These are phyloP conservation scores for Cistogaster globosa DNA, from an alignment of 2,888 invertebrate species.

Conservation along the genomic window DNA sequence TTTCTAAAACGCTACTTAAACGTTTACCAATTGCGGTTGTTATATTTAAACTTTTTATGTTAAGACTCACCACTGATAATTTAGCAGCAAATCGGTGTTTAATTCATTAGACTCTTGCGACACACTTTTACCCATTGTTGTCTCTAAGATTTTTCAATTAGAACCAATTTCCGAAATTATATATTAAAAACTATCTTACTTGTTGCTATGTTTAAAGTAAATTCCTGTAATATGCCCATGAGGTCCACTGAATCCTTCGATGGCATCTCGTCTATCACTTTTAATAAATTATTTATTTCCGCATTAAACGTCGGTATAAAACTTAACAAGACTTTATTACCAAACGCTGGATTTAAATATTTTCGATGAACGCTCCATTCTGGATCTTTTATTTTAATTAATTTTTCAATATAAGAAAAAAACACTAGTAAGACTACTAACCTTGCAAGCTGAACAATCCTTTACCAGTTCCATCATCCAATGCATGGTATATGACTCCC, in stretches of 20 bases:
- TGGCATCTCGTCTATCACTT: slow-evolving; percentile 71
- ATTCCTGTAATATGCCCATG: slow-evolving; percentile 76
- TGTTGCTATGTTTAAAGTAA: slow-evolving; percentile 78
- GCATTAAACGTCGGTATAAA: slow-evolving; percentile 79
- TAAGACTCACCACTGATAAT: slow-evolving; percentile 77
- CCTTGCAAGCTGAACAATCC: slow-evolving; percentile 79
- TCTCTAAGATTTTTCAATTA: slow-evolving; percentile 73
- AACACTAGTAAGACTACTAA: slow-evolving; percentile 48
- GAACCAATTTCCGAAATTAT: neutral
- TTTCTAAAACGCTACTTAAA: slow-evolving; percentile 77
- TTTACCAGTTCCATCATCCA: slow-evolving; percentile 78
- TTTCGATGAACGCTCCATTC: slow-evolving; percentile 79
- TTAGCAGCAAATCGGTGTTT: slow-evolving; percentile 75
- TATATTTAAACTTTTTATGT: neutral
- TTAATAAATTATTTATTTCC: slow-evolving; percentile 74
- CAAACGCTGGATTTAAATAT: slow-evolving; percentile 80
- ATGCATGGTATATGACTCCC: slow-evolving; percentile 77
- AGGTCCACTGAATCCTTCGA: slow-evolving; percentile 75
- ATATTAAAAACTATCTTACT: slow-evolving; percentile 74
- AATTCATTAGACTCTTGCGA: slow-evolving; percentile 70
- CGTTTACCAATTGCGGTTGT: neutral
- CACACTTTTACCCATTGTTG: slow-evolving; percentile 80
- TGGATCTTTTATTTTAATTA: slow-evolving; percentile 74
- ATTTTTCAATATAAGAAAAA: neutral
- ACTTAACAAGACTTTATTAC: slow-evolving; percentile 78